Evolutionary conservation across 1,140 invertebrate genomes (phyloP).

Genomic region (Pseudomyrmex gracilis): DNA sequence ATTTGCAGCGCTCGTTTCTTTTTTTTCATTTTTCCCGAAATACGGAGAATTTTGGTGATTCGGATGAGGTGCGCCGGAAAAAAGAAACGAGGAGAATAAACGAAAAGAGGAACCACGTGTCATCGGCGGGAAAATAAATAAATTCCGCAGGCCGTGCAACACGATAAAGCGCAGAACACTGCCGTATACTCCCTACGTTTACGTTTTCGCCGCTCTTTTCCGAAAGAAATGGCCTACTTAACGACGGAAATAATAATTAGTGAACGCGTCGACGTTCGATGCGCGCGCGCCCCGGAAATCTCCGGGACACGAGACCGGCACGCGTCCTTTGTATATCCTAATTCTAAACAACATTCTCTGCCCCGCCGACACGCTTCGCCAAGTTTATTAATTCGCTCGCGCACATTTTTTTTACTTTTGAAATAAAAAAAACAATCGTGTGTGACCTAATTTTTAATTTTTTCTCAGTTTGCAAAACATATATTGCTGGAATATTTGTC

Average conservation of each 20-base stretch:
- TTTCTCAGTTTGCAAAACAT: too few species aligned
- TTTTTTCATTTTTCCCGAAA: background rate
- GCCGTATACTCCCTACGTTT: conserved; percentile 65
- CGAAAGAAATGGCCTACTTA: conserved; percentile 76
- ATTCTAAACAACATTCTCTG: conserved; percentile 41
- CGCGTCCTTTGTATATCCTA: conserved; percentile 62
- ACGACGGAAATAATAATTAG: conserved; percentile 77
- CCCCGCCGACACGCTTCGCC: background rate
- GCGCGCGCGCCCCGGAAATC: conserved; percentile 32
- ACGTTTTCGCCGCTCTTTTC: conserved; percentile 65
- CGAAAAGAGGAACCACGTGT: conserved; percentile 71
- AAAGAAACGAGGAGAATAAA: conserved; percentile 49
- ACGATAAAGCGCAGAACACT: conserved; percentile 75
- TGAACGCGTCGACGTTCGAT: conserved; percentile 48
- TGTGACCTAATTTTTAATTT: too few species aligned
- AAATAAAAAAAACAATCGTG: too few species aligned
- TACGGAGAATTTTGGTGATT: conserved; percentile 30
- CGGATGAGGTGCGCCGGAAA: conserved; percentile 16
- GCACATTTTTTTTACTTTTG: background rate
- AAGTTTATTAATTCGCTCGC: background rate
- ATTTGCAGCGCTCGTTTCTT: background rate
- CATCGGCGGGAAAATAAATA: conserved; percentile 75
- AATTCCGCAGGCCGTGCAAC: conserved; percentile 71
- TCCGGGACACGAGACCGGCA: conserved; percentile 62
- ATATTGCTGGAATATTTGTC: too few species aligned